phyloP scores from a whole-genome alignment of 2,888 invertebrate genomes.

The Troides oblongomaculatus region DNA sequence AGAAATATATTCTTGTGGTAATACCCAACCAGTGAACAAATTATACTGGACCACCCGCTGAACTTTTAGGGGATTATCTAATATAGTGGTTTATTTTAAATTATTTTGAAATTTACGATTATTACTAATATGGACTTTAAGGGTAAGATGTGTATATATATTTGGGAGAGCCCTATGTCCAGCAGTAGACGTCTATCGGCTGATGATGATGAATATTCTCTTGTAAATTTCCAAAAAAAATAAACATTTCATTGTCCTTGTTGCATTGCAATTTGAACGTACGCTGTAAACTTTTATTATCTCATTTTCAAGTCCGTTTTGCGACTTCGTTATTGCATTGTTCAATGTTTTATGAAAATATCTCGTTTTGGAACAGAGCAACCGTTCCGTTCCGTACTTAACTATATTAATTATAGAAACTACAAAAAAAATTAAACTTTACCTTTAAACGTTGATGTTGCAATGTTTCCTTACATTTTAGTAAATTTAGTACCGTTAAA shows the following conservation, averaged over 20 bases:
- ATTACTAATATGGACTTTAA: too few species aligned
- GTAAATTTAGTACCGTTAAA: neutral
- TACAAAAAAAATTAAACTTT: neutral
- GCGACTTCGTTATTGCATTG: constrained; percentile 1
- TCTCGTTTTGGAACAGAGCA: neutral
- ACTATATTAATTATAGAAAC: neutral
- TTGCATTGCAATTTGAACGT: neutral
- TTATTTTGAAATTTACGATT: too few species aligned
- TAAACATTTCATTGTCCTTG: neutral
- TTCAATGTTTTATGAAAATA: constrained; percentile 9
- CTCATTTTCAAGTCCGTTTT: neutral
- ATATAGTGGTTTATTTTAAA: too few species aligned
- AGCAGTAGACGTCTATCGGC: too few species aligned
- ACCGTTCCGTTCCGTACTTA: neutral
- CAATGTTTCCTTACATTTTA: neutral
- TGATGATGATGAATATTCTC: too few species aligned
- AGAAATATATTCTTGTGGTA: too few species aligned
- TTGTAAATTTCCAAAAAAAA: neutral
- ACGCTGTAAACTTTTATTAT: constrained; percentile 11
- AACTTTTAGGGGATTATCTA: too few species aligned
- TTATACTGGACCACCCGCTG: too few species aligned
- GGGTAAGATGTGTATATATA: too few species aligned
- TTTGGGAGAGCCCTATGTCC: too few species aligned
- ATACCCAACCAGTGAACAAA: too few species aligned
- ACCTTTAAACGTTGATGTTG: neutral